Base-by-base conservation (phyloP, 2,888 invertebrate species). In the Lottia gigantea region DNA sequence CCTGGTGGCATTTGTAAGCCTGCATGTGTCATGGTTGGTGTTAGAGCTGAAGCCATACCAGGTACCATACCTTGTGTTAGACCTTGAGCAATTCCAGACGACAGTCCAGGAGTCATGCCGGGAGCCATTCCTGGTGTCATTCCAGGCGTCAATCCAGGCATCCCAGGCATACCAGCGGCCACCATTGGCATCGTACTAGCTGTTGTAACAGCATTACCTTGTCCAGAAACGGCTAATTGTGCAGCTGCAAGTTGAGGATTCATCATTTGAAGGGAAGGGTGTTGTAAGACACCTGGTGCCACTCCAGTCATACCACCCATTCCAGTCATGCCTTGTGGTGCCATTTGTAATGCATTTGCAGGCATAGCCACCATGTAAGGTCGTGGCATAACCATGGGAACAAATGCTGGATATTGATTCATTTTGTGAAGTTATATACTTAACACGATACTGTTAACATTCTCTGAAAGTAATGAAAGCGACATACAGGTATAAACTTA, bases 281-380 rank as follows among this genome's bases (percentile, higher is more conserved):
- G 55, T 19, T 19, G 55, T 23, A 55, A 14, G 19, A 55, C 55
- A 19, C 55, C 55, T 55, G 55, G 55, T 2, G 55, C 55, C 40
- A 40, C 40, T 40, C 40, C 40, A 8, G 71, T 68, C 25, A 74
- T 65, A 1, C 73, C 73, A 63, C 68, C 66, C 62, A 74, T 71
- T 45, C 74, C 68, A 46, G 67, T 67, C 65, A 71, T 68, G 16
- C 73, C 75, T 61, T 70, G 72, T 3, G 66, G 68, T 11, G 67
- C 71, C 64, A 71, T 70, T 62, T 66, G 66, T 40, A 72, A 62
- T 8, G 71, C 64, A 65, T 55, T 62, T 62, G 76, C 82, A 62
- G 80, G 75, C 66, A 83, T 80, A 40, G 81, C 83, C 76, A 82
- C 82, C 84, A 82, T 83, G 71, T 81, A 82, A 69, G 82, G 84